These are phyloP conservation scores for Eulemur rufifrons DNA, from an alignment of 2,113 vertebrate species.

Conservation along the genomic window DNA sequence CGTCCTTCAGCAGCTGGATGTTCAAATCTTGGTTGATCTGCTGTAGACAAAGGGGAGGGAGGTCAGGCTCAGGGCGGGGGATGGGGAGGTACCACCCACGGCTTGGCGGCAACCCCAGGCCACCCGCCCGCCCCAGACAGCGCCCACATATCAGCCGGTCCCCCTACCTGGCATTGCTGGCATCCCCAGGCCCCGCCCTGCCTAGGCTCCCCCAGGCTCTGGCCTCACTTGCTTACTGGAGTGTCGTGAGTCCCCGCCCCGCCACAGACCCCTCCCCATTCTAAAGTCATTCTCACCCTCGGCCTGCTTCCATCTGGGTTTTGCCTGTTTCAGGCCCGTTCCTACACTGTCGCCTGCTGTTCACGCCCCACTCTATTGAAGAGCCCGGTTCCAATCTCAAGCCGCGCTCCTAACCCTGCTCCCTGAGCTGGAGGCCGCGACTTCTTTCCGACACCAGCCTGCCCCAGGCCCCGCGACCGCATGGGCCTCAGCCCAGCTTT, in stretches of 20 bases:
- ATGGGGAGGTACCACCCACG: neutral
- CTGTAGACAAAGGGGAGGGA: constrained; percentile 85
- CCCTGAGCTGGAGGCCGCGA: neutral
- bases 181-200: neutral
- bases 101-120: neutral
- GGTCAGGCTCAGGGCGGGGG: constrained; percentile 57
- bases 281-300: neutral
- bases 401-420: neutral
- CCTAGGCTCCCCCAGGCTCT: neutral
- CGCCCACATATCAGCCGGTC: neutral
- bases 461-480: neutral
- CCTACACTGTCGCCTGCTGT: neutral
- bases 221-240: neutral
- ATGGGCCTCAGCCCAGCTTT: neutral
- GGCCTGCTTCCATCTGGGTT: neutral
- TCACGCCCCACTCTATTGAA: neutral
- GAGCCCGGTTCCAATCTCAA: neutral
- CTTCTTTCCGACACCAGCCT: neutral
- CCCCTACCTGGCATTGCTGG: neutral
- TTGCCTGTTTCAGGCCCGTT: neutral
- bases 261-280: neutral
- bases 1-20: constrained; percentile 99
- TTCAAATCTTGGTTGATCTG: constrained; percentile 99
- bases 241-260: neutral
- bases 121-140: neutral